Percentiles rank a stretch among this genome's conserved stretches.
Evolutionary conservation across 2,888 invertebrate species (phyloP).

Genomic region (Apamea sordens): DNA sequence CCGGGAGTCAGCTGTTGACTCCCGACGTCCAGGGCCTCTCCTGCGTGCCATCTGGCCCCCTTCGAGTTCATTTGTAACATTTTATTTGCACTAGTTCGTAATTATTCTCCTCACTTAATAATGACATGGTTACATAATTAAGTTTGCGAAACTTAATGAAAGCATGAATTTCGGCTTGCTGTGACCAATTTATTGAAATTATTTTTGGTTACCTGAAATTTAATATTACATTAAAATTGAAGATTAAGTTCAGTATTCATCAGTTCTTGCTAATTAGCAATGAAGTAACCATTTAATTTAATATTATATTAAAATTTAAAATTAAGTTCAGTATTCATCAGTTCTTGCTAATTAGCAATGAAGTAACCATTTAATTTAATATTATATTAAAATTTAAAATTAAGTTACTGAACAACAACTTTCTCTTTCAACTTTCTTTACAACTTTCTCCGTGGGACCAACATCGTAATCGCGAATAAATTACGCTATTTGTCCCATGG

Average conservation of each 20-base stretch:
- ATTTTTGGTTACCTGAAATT: slow-evolving; percentile 1
- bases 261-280: slow-evolving; percentile 9
- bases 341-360: slow-evolving; percentile 7
- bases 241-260: neutral
- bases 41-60: neutral
- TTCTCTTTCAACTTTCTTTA: too few relatives aligned
- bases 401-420: too few relatives aligned
- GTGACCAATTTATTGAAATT: slow-evolving; percentile 1
- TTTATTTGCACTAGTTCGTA: slow-evolving; percentile 2
- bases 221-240: slow-evolving; percentile 7
- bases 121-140: neutral
- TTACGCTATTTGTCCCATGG: too few relatives aligned
- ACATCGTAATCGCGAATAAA: too few relatives aligned
- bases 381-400: too few relatives aligned
- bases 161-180: slow-evolving; percentile 10
- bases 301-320: neutral
- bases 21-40: too few relatives aligned
- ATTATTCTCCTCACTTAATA: neutral
- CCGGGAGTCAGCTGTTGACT: too few relatives aligned
- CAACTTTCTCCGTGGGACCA: too few relatives aligned
- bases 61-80: neutral
- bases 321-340: neutral
- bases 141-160: slow-evolving; percentile 22
- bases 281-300: neutral
- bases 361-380: neutral